Conservation (phyloP, 2,888 invertebrate genomes). For the Drosophila lacicola region DNA sequence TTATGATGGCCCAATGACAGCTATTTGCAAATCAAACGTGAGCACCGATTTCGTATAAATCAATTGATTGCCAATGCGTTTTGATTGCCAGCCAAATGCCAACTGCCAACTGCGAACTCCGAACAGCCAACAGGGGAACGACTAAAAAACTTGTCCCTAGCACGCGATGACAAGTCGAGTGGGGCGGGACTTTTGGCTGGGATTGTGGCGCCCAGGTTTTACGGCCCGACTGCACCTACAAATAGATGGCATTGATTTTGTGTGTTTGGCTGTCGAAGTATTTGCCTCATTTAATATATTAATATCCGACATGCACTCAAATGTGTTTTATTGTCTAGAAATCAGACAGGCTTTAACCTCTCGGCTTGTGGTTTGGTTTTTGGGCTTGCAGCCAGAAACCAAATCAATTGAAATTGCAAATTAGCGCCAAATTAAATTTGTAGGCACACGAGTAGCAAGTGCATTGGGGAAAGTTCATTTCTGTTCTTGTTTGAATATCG, state of each 20-base stretch:
- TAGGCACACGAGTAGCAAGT: too few species aligned
- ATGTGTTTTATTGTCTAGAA: conserved; percentile 57
- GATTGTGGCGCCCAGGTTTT: neutral
- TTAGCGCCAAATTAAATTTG: conserved; percentile 2
- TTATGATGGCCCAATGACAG: conserved; percentile 64
- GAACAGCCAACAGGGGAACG: conserved; percentile 19
- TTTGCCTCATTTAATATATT: conserved; percentile 60
- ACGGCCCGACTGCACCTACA: neutral
- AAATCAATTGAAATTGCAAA: conserved; percentile 49
- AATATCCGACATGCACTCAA: conserved; percentile 65
- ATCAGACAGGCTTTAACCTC: conserved; percentile 31
- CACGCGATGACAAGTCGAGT: conserved; percentile 54
- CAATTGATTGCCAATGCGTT: conserved; percentile 78
- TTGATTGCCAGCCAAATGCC: conserved; percentile 60
- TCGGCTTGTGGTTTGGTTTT: neutral
- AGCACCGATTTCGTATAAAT: conserved; percentile 60
- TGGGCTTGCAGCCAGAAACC: neutral
- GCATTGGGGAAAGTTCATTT: too few species aligned
- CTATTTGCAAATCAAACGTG: conserved; percentile 68
- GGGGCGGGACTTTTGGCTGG: neutral
- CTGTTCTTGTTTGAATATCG: too few species aligned
- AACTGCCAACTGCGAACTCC: conserved; percentile 10
- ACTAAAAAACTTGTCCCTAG: conserved; percentile 22
- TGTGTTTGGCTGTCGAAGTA: conserved; percentile 9
- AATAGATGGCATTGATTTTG: conserved; percentile 49